These are phyloP conservation scores for Drosophila kepulauana DNA, from an alignment of 1,140 invertebrate species.

Conservation along the genomic window DNA sequence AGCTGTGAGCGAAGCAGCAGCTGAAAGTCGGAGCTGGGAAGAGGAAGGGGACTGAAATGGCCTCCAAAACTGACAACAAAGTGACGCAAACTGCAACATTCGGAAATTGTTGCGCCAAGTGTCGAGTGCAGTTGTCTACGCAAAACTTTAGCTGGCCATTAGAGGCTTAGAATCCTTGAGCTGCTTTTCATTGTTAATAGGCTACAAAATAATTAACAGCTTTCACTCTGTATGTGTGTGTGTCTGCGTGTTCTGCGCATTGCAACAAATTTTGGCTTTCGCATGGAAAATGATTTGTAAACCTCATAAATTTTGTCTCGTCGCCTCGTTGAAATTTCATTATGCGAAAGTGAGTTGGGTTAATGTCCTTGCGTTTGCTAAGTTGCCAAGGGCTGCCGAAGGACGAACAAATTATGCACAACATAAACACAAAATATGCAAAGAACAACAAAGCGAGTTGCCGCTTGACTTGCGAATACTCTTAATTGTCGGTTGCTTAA, in stretches of 20 bases:
- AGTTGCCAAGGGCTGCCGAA: constrained; percentile 16
- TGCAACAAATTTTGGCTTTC: constrained; percentile 57
- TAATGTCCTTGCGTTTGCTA: constrained; percentile 53
- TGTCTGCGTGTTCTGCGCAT: constrained; percentile 23
- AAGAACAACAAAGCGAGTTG: neutral
- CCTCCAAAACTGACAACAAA: constrained; percentile 37
- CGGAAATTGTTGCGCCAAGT: constrained; percentile 72
- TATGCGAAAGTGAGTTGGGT: constrained; percentile 78
- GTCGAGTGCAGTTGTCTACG: constrained; percentile 62
- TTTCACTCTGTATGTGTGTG: neutral
- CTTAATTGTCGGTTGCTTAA: neutral
- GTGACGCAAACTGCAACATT: constrained; percentile 59
- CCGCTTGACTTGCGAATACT: constrained; percentile 11
- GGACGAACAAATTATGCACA: constrained; percentile 61
- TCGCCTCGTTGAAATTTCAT: constrained; percentile 66
- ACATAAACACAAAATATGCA: constrained; percentile 49
- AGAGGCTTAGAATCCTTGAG: constrained; percentile 30
- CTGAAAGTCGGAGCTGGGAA: neutral
- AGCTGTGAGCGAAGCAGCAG: neutral
- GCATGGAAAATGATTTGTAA: constrained; percentile 75
- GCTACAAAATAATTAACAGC: constrained; percentile 75
- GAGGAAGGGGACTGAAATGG: neutral
- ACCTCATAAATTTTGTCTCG: constrained; percentile 69
- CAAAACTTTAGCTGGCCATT: constrained; percentile 16
- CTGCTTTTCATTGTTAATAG: constrained; percentile 63